Percentiles rank a stretch among this genome's conserved stretches.
phyloP scores from a whole-genome alignment of 2,113 vertebrate genomes.

The Drymodes brunneopygia region DNA sequence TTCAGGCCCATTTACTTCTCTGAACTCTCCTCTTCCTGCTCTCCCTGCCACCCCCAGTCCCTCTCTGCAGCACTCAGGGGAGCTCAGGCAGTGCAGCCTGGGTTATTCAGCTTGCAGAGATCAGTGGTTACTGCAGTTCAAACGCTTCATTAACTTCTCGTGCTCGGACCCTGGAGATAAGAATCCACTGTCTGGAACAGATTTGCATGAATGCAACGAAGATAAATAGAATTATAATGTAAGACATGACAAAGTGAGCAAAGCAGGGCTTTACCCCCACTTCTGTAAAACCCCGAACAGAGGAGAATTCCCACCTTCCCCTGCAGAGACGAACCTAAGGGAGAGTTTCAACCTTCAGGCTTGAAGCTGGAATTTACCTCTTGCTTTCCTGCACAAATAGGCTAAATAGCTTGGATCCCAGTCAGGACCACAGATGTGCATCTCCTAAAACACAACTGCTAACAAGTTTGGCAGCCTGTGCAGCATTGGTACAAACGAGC shows the following conservation, averaged over 20 bases:
- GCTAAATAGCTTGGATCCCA: background rate
- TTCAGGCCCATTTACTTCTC: background rate
- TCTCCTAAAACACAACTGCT: background rate
- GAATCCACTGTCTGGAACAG: background rate
- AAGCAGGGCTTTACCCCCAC: background rate
- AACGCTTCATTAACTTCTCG: slow-evolving; percentile 7
- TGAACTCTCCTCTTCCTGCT: background rate
- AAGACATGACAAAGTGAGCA: background rate
- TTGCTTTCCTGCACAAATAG: background rate
- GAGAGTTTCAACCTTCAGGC: background rate
- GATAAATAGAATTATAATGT: background rate
- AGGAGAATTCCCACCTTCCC: background rate
- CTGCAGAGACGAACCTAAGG: background rate
- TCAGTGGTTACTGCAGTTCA: background rate
- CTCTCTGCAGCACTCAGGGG: background rate
- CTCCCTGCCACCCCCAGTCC: background rate
- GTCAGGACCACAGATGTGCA: background rate
- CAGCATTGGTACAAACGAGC: background rate
- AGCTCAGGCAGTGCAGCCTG: background rate
- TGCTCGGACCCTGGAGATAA: background rate
- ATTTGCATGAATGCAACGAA: background rate
- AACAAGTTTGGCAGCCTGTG: background rate
- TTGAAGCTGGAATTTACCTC: background rate
- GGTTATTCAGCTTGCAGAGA: background rate
- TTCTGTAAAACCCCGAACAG: background rate